Conservation (phyloP, 1,140 invertebrate genomes). For the Wasmannia auropunctata region DNA sequence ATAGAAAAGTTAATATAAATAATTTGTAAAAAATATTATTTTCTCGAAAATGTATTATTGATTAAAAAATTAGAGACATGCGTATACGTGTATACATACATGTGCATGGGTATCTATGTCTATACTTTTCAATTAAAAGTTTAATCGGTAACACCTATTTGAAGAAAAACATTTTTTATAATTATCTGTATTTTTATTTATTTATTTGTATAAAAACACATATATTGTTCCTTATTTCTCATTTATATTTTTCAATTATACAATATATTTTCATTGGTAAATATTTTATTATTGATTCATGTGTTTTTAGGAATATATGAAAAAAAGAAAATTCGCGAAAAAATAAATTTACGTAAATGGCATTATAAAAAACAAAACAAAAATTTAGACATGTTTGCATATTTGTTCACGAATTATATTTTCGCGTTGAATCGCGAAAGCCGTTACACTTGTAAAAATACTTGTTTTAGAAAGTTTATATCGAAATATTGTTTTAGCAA, state of each 20-base stretch:
- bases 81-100: too few species aligned
- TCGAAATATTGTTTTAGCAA: conserved; percentile 29
- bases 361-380: not conserved
- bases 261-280: not conserved
- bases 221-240: not conserved
- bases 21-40: not conserved
- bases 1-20: not conserved
- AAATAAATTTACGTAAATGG: conserved; percentile 34
- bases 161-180: not conserved
- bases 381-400: conserved; percentile 32
- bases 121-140: not conserved
- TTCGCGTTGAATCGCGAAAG: conserved; percentile 14
- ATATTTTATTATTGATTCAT: conserved; percentile 34
- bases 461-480: conserved; percentile 31
- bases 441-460: conserved; percentile 38
- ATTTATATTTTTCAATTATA: conserved; percentile 21
- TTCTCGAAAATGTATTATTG: not conserved
- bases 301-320: not conserved
- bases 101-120: not conserved
- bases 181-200: not conserved
- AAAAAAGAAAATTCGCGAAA: not conserved
- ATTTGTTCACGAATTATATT: conserved; percentile 41
- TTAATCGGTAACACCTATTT: not conserved
- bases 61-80: not conserved
- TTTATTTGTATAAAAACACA: not conserved